phyloP scores from a whole-genome alignment of 2,797 vertebrate genomes.

The Paguma larvata region DNA sequence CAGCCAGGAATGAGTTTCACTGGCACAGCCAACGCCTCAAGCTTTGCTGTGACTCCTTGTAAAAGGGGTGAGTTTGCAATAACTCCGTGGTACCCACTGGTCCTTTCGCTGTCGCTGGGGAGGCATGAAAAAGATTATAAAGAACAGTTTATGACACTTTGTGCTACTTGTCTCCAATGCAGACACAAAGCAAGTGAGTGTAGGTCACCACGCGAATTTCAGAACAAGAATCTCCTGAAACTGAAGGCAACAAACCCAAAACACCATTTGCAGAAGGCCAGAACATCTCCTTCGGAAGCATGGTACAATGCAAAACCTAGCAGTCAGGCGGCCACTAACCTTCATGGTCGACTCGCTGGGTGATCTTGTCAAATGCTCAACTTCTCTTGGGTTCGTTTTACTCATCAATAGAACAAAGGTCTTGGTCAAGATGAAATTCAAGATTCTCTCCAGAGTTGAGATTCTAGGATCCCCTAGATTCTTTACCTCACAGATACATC shows the following conservation, averaged over 20 bases:
- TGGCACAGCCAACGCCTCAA: neutral
- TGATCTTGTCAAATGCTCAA: neutral
- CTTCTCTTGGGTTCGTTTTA: neutral
- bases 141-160: neutral
- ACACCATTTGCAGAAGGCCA: neutral
- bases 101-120: neutral
- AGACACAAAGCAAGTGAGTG: neutral
- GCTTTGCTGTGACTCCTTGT: neutral
- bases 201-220: neutral
- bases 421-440: neutral
- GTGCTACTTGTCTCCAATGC: neutral
- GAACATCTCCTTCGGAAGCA: neutral
- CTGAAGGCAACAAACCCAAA: neutral
- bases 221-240: neutral
- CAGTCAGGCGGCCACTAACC: neutral
- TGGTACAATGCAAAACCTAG: neutral
- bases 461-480: neutral
- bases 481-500: neutral
- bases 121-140: neutral
- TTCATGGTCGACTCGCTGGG: accelerated
- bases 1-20: neutral
- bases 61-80: accelerated
- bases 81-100: neutral
- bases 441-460: neutral
- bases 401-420: neutral